Conservation (phyloP, 2,888 invertebrate genomes). For the Lymantria monacha region DNA sequence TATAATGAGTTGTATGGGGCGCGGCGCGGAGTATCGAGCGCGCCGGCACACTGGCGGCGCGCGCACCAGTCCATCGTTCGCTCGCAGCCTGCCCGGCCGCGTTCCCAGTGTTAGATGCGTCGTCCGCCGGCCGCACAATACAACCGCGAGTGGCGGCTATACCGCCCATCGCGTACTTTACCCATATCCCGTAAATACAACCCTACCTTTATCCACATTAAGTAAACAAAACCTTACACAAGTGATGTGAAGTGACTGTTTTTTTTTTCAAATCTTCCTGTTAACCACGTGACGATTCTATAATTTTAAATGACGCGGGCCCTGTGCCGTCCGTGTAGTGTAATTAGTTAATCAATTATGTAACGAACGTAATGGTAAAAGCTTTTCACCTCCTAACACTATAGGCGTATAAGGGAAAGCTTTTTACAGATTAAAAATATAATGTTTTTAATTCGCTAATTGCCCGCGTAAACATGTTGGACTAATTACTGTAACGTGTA, state of each 20-base stretch:
- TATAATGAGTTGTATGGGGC: slow-evolving; percentile 66
- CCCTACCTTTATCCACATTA: slow-evolving; percentile 17
- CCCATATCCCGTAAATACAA: slow-evolving; percentile 35
- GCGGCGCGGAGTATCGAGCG: slow-evolving; percentile 63
- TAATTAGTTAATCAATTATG: slow-evolving; percentile 61
- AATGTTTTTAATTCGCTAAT: slow-evolving; percentile 16
- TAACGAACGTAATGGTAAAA: slow-evolving; percentile 41
- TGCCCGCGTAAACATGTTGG: slow-evolving; percentile 30
- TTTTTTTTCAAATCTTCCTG: slow-evolving; percentile 9
- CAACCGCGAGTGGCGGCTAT: slow-evolving; percentile 53
- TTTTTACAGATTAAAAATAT: slow-evolving; percentile 32
- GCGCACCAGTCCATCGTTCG: slow-evolving; percentile 66
- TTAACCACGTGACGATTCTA: slow-evolving; percentile 36
- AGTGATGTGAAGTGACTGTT: slow-evolving; percentile 37
- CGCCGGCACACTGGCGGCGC: slow-evolving; percentile 50
- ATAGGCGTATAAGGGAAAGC: slow-evolving; percentile 21
- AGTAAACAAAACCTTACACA: slow-evolving; percentile 47
- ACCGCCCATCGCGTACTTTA: slow-evolving; percentile 45
- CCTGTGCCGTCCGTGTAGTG: slow-evolving; percentile 40
- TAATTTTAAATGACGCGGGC: slow-evolving; percentile 25
- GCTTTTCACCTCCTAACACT: slow-evolving; percentile 27
- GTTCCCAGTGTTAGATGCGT: slow-evolving; percentile 52
- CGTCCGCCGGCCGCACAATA: slow-evolving; percentile 39
- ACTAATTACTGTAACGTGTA: slow-evolving; percentile 15
- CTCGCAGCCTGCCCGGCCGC: slow-evolving; percentile 54